A percentile compares a stretch with the other conserved stretches of the same genome.
These are phyloP conservation scores for Aplochiton taeniatus DNA, from an alignment of 2,797 vertebrate genomes.

Conservation along the genomic window DNA sequence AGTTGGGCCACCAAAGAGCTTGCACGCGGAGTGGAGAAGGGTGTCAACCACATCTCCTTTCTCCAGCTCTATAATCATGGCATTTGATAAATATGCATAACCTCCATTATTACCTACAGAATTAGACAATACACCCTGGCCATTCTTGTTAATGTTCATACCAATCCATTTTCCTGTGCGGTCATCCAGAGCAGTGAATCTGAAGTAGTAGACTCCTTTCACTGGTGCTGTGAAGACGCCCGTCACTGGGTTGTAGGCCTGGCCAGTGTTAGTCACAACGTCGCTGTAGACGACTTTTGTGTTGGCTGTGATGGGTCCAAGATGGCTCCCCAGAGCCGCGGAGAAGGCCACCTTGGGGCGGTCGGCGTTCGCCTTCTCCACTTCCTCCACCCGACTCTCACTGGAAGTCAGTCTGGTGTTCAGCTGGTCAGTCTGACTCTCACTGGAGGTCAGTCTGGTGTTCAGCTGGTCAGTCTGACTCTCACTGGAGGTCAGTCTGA, in stretches of 20 bases:
- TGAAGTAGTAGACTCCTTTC: not conserved
- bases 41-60: not conserved
- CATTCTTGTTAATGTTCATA: not conserved
- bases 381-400: not conserved
- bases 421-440: not conserved
- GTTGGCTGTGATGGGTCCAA: not conserved
- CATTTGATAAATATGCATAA: not conserved
- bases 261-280: not conserved
- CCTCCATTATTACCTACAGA: not conserved
- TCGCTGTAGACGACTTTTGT: not conserved
- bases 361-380: not conserved
- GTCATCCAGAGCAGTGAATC: slow-evolving; percentile 10
- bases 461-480: no score
- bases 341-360: slow-evolving; percentile 8
- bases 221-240: slow-evolving; percentile 2
- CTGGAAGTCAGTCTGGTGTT: no score
- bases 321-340: not conserved
- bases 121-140: not conserved
- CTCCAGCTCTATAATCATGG: not conserved
- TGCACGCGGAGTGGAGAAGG: not conserved
- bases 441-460: no score
- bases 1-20: not conserved
- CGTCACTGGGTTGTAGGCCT: slow-evolving; percentile 1
- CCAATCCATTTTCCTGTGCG: not conserved
- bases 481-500: no score